Conservation (phyloP, 2,797 vertebrate species). For the Coregonus suidteri region DNA sequence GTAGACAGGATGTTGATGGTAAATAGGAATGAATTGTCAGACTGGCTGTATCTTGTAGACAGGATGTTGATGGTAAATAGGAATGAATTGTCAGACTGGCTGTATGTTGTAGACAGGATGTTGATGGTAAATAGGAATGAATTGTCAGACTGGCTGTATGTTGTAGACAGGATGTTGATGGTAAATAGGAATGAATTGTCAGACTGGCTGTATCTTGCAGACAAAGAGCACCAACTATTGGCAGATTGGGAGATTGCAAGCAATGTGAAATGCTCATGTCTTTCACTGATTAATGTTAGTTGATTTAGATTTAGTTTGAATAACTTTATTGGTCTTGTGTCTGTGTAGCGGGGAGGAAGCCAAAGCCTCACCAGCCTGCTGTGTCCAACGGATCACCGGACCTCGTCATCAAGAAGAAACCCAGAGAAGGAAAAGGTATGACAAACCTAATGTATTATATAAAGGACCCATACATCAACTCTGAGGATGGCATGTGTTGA, state of each 20-base stretch:
- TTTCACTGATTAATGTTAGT: not conserved
- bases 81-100: no score
- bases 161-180: no score
- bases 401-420: conserved; percentile 92
- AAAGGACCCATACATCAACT: not conserved
- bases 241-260: not conserved
- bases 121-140: no score
- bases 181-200: no score
- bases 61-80: no score
- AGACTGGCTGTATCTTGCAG: not conserved
- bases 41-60: no score
- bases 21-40: no score
- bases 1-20: no score
- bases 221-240: conserved; percentile 50
- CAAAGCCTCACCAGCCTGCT: conserved; percentile 83
- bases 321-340: conserved; percentile 11
- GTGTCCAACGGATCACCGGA: conserved; percentile 87
- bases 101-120: no score
- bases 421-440: conserved; percentile 95
- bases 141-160: no score
- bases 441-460: not conserved
- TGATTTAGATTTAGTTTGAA: not conserved
- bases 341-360: conserved; percentile 88
- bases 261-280: not conserved
- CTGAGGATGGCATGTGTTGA: not conserved